These are phyloP conservation scores for Rhamphomyia laevipes DNA, from an alignment of 2,888 invertebrate species.

Conservation along the genomic window DNA sequence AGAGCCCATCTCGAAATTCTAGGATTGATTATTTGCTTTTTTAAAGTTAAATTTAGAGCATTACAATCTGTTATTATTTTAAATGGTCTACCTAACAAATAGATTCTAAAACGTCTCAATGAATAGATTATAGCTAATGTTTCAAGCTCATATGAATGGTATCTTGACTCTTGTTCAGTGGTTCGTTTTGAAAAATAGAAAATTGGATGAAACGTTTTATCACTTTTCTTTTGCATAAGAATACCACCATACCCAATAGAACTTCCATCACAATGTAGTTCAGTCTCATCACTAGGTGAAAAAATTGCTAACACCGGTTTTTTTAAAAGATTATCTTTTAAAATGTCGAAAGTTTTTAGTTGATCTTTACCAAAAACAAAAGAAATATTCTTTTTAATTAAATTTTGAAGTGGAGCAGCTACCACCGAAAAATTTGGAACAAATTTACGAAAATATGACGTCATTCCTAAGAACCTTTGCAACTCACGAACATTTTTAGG, in stretches of 20 bases:
- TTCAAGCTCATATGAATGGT: slow-evolving; percentile 24
- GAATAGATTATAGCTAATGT: slow-evolving; percentile 20
- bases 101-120: no score
- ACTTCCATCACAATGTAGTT: slow-evolving; percentile 21
- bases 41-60: no score
- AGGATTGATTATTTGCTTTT: no score
- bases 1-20: no score
- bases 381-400: not conserved
- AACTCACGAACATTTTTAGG: slow-evolving; percentile 16
- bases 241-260: slow-evolving; percentile 17
- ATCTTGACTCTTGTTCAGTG: slow-evolving; percentile 16
- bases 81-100: no score
- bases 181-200: slow-evolving; percentile 23
- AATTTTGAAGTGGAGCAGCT: slow-evolving; percentile 2
- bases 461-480: slow-evolving; percentile 18
- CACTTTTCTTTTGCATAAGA: slow-evolving; percentile 12
- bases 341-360: not conserved
- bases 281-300: slow-evolving; percentile 17
- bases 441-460: slow-evolving; percentile 20
- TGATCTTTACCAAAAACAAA: not conserved
- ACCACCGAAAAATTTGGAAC: slow-evolving; percentile 15
- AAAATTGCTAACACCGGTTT: slow-evolving; percentile 20
- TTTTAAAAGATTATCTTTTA: slow-evolving; percentile 1
- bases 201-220: no score
- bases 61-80: no score